Evolutionary conservation across 2,113 vertebrate genomes (phyloP).

Genomic region (Mustela nigripes): DNA sequence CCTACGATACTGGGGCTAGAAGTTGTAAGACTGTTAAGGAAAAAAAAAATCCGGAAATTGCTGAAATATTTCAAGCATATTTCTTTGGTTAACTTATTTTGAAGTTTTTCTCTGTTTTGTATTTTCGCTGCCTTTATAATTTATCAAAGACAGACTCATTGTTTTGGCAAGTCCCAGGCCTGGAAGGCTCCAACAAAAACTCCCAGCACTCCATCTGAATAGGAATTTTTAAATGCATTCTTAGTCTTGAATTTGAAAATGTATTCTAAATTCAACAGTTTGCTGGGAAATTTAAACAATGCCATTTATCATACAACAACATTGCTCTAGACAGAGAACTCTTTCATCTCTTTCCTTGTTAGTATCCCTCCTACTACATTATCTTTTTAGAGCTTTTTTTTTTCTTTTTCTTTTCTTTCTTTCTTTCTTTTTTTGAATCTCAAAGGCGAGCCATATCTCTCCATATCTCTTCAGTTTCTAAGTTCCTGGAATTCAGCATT

Average conservation of each 20-base stretch:
- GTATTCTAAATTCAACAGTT: slow-evolving; percentile 26
- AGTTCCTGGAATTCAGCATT: not conserved
- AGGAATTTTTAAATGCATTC: slow-evolving; percentile 56
- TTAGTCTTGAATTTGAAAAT: slow-evolving; percentile 56
- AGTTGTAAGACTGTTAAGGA: not conserved
- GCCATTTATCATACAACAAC: not conserved
- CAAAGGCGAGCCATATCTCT: not conserved
- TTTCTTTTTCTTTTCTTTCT: too few relatives aligned
- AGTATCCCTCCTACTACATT: not conserved
- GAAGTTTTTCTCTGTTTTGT: slow-evolving; percentile 78
- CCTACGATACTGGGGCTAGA: not conserved
- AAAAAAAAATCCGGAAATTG: slow-evolving; percentile 80
- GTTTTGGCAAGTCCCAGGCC: slow-evolving; percentile 80
- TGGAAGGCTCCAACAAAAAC: slow-evolving; percentile 80
- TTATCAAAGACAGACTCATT: slow-evolving; percentile 81
- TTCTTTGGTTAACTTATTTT: slow-evolving; percentile 87
- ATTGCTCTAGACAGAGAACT: not conserved
- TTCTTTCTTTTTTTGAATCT: not conserved
- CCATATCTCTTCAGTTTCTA: not conserved
- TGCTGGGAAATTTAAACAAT: slow-evolving; percentile 45
- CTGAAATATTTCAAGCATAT: slow-evolving; percentile 83
- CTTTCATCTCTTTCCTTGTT: not conserved
- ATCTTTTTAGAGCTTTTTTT: not conserved
- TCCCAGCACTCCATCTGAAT: slow-evolving; percentile 39
- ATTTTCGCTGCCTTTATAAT: slow-evolving; percentile 76